Conservation (phyloP, 2,113 vertebrate species). For the Chamaetylas fuelleborni region DNA sequence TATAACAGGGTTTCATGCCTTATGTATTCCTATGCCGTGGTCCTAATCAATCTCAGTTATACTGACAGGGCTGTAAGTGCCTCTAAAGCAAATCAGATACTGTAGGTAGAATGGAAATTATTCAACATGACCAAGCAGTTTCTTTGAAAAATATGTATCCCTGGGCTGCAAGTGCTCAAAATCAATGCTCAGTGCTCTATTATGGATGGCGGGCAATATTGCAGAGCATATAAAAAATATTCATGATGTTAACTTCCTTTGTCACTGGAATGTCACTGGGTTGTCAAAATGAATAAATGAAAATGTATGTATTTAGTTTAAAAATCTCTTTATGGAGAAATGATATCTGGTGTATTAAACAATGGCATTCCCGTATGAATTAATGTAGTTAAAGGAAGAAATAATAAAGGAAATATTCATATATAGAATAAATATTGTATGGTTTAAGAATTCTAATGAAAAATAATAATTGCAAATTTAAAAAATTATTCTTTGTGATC, state of each 20-base stretch:
- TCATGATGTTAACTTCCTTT: slow-evolving; percentile 25
- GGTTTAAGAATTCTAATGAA: background rate
- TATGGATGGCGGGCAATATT: background rate
- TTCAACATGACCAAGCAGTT: background rate
- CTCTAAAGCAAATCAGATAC: slow-evolving; percentile 51
- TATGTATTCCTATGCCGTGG: background rate
- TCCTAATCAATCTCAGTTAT: slow-evolving; percentile 47
- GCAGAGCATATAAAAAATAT: background rate
- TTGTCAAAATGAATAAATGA: slow-evolving; percentile 19
- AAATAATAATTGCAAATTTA: background rate
- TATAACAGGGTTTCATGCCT: background rate
- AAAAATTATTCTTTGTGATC: background rate
- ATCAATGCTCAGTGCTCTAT: background rate
- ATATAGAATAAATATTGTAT: background rate
- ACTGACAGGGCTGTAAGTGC: slow-evolving; percentile 19
- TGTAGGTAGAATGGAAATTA: slow-evolving; percentile 24
- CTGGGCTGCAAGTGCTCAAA: background rate
- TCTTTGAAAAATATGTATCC: slow-evolving; percentile 49
- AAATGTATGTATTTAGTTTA: background rate
- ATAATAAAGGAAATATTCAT: background rate
- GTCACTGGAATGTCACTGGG: slow-evolving; percentile 6
- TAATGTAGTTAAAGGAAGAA: background rate
- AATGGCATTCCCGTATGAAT: background rate
- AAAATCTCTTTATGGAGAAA: background rate
- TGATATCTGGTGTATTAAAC: background rate